A percentile compares a stretch with the other conserved stretches of the same genome.
Conservation (phyloP, 2,888 invertebrate species). For the Patella caerulea region DNA sequence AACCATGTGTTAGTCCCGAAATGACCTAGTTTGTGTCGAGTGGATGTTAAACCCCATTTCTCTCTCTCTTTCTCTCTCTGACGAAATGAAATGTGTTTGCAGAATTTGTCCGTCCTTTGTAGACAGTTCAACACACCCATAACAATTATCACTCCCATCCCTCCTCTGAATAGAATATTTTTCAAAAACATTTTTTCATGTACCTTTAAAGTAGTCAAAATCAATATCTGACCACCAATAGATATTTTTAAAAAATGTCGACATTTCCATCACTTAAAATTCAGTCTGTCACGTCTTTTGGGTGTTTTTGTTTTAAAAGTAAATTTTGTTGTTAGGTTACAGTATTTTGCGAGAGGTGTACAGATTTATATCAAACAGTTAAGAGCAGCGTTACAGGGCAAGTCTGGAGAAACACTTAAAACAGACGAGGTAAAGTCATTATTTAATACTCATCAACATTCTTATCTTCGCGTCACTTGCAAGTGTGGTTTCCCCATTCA, state of each 20-base stretch:
- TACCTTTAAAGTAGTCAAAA: background rate
- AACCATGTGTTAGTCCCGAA: too few species aligned
- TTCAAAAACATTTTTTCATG: too few species aligned
- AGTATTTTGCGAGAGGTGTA: constrained; percentile 92
- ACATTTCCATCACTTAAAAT: background rate
- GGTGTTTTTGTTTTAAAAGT: background rate
- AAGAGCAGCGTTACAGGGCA: constrained; percentile 78
- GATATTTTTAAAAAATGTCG: background rate
- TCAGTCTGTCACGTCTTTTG: too few species aligned
- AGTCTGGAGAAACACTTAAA: constrained; percentile 81
- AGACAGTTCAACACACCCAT: too few species aligned
- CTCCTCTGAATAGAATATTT: too few species aligned
- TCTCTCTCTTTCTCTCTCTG: too few species aligned
- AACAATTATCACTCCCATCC: too few species aligned
- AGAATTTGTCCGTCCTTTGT: too few species aligned
- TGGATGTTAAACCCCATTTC: too few species aligned
- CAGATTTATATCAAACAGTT: constrained; percentile 87
- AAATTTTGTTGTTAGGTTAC: constrained; percentile 76
- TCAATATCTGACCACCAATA: background rate
- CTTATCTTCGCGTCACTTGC: background rate
- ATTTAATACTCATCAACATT: background rate
- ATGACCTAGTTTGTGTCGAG: too few species aligned
- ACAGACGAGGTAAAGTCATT: constrained; percentile 76
- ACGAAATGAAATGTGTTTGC: too few species aligned
- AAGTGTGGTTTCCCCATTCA: background rate